Conservation (phyloP, 2,113 vertebrate species). For the Hemicordylus capensis region DNA sequence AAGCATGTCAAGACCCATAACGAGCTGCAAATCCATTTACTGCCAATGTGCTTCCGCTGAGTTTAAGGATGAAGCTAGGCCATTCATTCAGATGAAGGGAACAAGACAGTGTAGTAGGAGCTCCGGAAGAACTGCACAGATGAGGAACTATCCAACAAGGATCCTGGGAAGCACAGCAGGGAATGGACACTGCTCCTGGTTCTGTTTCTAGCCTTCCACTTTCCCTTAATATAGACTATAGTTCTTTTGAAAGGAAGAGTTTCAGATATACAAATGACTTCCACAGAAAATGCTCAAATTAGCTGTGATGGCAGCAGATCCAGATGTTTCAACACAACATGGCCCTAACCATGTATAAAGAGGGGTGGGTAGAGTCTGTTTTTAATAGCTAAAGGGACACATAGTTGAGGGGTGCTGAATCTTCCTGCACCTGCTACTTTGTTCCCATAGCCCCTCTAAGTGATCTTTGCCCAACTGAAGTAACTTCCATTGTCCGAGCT, state of each 20-base stretch:
- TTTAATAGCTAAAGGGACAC: neutral
- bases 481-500: neutral
- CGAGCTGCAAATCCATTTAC: neutral
- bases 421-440: neutral
- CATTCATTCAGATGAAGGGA: neutral
- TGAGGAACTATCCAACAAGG: neutral
- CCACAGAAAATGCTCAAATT: neutral
- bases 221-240: neutral
- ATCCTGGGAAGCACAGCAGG: neutral
- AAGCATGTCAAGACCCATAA: neutral
- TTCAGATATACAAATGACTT: neutral
- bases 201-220: neutral
- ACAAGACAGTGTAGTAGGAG: neutral
- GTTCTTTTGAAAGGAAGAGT: neutral
- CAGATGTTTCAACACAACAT: neutral
- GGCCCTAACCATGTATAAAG: neutral
- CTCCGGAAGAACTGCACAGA: neutral
- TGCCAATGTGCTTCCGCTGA: neutral
- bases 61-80: neutral
- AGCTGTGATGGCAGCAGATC: neutral
- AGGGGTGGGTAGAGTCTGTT: neutral
- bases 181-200: neutral
- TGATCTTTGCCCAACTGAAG: neutral
- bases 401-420: neutral
- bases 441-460: neutral